A percentile compares a stretch with the other conserved stretches of the same genome.
phyloP scores from a whole-genome alignment of 2,888 invertebrate species.

The Phalera bucephala region DNA sequence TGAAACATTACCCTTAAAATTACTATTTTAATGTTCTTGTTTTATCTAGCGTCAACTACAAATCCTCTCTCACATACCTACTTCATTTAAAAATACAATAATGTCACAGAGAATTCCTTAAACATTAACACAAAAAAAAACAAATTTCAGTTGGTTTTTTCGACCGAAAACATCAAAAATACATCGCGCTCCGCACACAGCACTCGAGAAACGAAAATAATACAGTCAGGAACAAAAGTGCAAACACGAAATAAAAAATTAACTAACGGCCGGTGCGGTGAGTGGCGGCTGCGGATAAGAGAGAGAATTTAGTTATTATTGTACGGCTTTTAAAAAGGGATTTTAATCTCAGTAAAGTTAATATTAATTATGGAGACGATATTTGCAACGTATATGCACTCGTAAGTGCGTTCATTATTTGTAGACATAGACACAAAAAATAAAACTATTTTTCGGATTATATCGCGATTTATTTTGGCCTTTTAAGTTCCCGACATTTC shows the following conservation, averaged over 20 bases:
- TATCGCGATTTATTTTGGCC: too few relatives aligned
- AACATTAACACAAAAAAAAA: slow-evolving; percentile 2
- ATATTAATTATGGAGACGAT: not conserved
- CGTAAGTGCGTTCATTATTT: too few relatives aligned
- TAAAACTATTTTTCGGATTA: too few relatives aligned
- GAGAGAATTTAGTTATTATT: not conserved
- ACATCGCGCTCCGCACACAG: slow-evolving; percentile 28
- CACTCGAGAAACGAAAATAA: slow-evolving; percentile 26
- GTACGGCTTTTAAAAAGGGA: not conserved
- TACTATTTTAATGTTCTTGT: too few relatives aligned
- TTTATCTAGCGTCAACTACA: too few relatives aligned
- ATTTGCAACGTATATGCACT: not conserved
- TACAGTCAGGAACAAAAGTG: slow-evolving; percentile 40
- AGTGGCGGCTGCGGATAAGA: not conserved
- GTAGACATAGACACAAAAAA: too few relatives aligned
- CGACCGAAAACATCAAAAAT: slow-evolving; percentile 18
- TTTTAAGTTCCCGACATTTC: too few relatives aligned
- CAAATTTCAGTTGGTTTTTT: slow-evolving; percentile 25
- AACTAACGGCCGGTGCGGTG: not conserved
- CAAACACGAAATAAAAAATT: slow-evolving; percentile 20
- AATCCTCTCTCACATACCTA: too few relatives aligned
- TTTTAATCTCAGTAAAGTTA: not conserved
- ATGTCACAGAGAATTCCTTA: slow-evolving; percentile 18
- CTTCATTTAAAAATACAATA: slow-evolving; percentile 4
- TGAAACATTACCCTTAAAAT: too few relatives aligned